Base-by-base conservation (phyloP, 2,113 vertebrate species). In the Rhadina sibilatrix region DNA sequence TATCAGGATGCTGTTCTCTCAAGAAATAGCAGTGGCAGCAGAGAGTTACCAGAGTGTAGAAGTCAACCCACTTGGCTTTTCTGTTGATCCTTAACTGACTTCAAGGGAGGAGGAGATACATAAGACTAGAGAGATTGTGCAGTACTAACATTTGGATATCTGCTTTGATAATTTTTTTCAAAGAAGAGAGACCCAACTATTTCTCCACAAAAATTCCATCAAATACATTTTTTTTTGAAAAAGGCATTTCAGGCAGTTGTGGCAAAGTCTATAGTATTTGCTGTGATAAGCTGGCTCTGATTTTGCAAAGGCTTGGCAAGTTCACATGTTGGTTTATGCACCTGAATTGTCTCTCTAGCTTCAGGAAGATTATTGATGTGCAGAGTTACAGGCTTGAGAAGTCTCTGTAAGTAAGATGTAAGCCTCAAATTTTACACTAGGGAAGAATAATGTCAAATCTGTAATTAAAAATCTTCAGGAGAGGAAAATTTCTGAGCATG, bases 391-490 rank as follows among this genome's bases (percentile, higher is more conserved):
- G 52, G 24, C 56, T 86, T 59, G 33, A 31, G 44, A 80, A 66
- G 8, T 33, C 21, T 87, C 75, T 63, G 47, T 53, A 46, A 33
- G 47, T 53, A 46, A 33, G 52, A 92, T 49, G 15, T 2, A 3
- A 61, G 27, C 38, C 76, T 81, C 50, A 23, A 35, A 42, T 74
- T 89, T 94, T 90, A 87, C 54, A 86, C 25, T 10, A 49, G 31
- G 76, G 40, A 90, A 60, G 31, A 61, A 46, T 82, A 42, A 68
- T 53, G 31, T 84, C 85, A 94, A 68, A 66, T 70, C 22, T 75
- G 71, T 90, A 83, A 94, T 95, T 90, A 88, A 94, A 89, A 93
- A 80, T 59, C 44, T 86, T 80, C 35, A 75, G 70, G 72, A 86
- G 68, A 65, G 83, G 82, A 12, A 6, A 49, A 71, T 86, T 78